Percentiles rank a stretch among this genome's conserved stretches.
phyloP scores from a whole-genome alignment of 2,113 vertebrate genomes.

The Chlorodrepanis virens region DNA sequence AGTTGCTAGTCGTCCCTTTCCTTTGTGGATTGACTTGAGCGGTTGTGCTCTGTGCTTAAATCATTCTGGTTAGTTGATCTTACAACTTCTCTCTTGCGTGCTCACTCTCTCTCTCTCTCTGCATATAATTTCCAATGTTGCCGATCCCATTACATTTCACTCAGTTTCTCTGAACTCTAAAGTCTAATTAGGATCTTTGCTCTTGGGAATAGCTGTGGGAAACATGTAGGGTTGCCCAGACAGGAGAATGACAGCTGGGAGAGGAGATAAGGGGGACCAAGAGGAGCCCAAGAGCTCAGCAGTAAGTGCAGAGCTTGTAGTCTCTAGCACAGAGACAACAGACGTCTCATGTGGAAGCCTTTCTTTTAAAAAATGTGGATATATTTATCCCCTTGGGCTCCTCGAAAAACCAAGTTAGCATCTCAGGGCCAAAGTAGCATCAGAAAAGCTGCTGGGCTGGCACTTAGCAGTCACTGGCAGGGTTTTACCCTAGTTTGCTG shows the following conservation, averaged over 20 bases:
- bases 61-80: constrained; percentile 65
- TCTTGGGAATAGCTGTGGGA: constrained; percentile 5
- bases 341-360: not conserved
- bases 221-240: not conserved
- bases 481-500: constrained; percentile 48
- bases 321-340: not conserved
- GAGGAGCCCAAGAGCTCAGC: not conserved
- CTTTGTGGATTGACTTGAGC: constrained; percentile 46
- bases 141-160: constrained; percentile 78
- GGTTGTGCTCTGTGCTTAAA: constrained; percentile 65
- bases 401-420: constrained; percentile 43
- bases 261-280: not conserved
- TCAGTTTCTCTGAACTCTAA: constrained; percentile 61
- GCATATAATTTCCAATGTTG: constrained; percentile 57
- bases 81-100: not conserved
- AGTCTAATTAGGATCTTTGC: constrained; percentile 46
- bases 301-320: not conserved
- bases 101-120: not conserved
- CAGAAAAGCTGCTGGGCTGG: constrained; percentile 53
- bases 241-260: not conserved
- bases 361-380: not conserved
- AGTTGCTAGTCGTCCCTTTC: constrained; percentile 34
- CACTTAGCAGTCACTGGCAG: constrained; percentile 51
- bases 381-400: not conserved
- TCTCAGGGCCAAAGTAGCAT: constrained; percentile 57